phyloP scores from a whole-genome alignment of 1,140 invertebrate species.

The Choristoneura fumiferana region DNA sequence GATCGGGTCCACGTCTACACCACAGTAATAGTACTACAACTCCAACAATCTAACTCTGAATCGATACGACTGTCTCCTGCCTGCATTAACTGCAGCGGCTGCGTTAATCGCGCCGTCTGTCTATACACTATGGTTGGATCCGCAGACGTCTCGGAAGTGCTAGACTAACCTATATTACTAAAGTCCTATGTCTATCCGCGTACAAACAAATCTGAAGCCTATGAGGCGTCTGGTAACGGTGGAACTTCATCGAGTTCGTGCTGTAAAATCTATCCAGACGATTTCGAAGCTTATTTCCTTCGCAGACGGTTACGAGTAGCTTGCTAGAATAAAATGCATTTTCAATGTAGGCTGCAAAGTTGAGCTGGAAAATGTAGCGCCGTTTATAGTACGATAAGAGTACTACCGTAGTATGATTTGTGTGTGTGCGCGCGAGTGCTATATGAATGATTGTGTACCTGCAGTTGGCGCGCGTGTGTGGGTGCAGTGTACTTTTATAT shows the following conservation, averaged over 20 bases:
- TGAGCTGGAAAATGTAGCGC: slow-evolving; percentile 54
- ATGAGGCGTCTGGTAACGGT: no score
- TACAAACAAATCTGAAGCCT: neutral
- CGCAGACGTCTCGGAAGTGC: slow-evolving; percentile 11
- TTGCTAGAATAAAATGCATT: neutral
- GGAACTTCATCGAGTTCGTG: no score
- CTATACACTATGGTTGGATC: slow-evolving; percentile 5
- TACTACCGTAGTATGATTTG: slow-evolving; percentile 65
- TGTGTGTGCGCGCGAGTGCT: slow-evolving; percentile 39
- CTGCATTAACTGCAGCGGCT: slow-evolving; percentile 7
- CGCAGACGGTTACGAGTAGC: neutral
- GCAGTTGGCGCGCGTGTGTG: slow-evolving; percentile 3
- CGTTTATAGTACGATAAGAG: slow-evolving; percentile 68
- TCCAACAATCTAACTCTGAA: slow-evolving; percentile 15
- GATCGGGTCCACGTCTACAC: no score
- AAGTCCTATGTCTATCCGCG: neutral
- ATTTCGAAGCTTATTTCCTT: no score
- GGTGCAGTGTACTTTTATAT: slow-evolving; percentile 19
- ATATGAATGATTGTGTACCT: slow-evolving; percentile 36
- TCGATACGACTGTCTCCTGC: slow-evolving; percentile 10
- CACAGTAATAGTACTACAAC: neutral
- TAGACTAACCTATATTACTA: neutral
- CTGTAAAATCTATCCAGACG: no score
- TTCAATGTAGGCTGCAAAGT: slow-evolving; percentile 14
- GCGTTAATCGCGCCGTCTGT: slow-evolving; percentile 2